Base-by-base conservation (phyloP, 2,888 invertebrate species). In the Fragum whitleyi region DNA sequence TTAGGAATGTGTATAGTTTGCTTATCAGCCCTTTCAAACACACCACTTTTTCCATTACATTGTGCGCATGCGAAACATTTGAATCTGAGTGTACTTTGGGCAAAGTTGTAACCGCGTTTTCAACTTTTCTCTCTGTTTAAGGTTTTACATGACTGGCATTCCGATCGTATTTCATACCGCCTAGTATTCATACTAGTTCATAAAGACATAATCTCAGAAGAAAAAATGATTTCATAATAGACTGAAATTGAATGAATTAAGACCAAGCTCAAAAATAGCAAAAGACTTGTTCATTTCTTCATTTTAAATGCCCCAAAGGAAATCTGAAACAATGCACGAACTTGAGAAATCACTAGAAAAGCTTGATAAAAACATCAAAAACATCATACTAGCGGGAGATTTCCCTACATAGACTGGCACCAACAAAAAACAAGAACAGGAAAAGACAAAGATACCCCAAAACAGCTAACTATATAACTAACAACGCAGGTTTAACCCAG, bases 241-340 rank as follows among this genome's bases (percentile, higher is more conserved):
- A 79, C 26, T 51, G 83, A 86, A 77, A 47, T 83, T 1, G 67
- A 72, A 57, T 83, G 77, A 79, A 72, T 59, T 11, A 72, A 86
- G 57, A 21, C 80, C 0, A 81, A 85, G 57, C 26, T 79, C 0
- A 47, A 77, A 51, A 53, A 61, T n/a, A 39, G 19, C 26, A 81
- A 81, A n/a, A 73, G 69, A 81, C 42, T 51, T 79, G 9, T 47
- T 72, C 9, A 55, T 78, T 14, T 57, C 74, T 36, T 74, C 77
- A 1, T 81, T 61, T 26, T 79, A 82, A 65, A 82, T 79, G 82
- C 73, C 82, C 5, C 79, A 79, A 42, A 28, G 78, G 62, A 76
- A 70, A 28, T 23, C 53, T 5, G 5, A 9, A 26, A 36, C 61
- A 23, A 28, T 79, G 16, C 19, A 32, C 9, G 75, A 82, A 61